These are phyloP conservation scores for Copidosoma floridanum DNA, from an alignment of 1,140 invertebrate genomes.

Conservation along the genomic window DNA sequence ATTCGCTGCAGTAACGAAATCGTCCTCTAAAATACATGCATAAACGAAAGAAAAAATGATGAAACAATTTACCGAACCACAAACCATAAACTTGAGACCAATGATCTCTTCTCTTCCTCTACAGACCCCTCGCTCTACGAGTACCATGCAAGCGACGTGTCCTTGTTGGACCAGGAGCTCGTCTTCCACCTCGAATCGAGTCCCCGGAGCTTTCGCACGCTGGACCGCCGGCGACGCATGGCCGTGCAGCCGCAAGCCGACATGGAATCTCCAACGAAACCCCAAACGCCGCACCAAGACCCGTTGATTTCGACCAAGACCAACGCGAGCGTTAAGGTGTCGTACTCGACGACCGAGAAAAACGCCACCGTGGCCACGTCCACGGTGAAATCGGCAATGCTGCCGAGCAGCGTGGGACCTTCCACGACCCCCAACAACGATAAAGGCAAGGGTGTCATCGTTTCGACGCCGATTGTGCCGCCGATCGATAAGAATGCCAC, in stretches of 20 bases:
- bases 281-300: slow-evolving; percentile 4
- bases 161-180: not conserved
- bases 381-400: not conserved
- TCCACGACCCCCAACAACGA: not conserved
- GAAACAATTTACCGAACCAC: no score
- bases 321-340: slow-evolving; percentile 12
- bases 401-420: not conserved
- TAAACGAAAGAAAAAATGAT: no score
- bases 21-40: no score
- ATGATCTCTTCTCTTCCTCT: not conserved
- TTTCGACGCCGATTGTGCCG: slow-evolving; percentile 29
- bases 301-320: slow-evolving; percentile 4
- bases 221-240: not conserved
- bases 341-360: slow-evolving; percentile 24
- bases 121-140: not conserved
- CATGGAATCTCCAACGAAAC: not conserved
- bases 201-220: not conserved
- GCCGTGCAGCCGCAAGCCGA: not conserved
- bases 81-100: no score
- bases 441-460: not conserved
- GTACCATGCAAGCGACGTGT: not conserved
- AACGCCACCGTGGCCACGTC: slow-evolving; percentile 1
- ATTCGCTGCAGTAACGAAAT: no score
- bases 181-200: not conserved
- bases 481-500: not conserved